A percentile compares a stretch with the other conserved stretches of the same genome.
Evolutionary conservation across 1,140 invertebrate genomes (phyloP).

Genomic region (Papilio machaon): DNA sequence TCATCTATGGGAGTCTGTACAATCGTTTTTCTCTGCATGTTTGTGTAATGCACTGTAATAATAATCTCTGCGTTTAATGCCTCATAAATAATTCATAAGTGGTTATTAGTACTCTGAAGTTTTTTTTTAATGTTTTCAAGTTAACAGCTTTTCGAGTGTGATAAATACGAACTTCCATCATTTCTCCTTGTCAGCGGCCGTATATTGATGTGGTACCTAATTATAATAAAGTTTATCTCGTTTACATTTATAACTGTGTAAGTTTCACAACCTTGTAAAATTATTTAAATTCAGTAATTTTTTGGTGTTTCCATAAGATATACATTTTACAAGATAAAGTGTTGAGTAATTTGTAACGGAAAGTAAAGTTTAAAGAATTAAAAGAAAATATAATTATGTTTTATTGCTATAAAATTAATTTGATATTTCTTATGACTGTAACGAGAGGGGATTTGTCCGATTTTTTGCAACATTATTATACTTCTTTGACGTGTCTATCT

Average conservation of each 20-base stretch:
- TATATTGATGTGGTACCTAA: conserved; percentile 32
- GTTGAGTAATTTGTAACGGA: neutral
- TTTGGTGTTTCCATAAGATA: neutral
- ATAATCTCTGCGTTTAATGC: conserved; percentile 60
- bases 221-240: conserved; percentile 33
- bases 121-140: conserved; percentile 48
- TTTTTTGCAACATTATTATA: neutral
- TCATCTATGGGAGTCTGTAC: conserved; percentile 63
- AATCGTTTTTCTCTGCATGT: conserved; percentile 63
- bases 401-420: neutral
- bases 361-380: neutral
- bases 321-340: neutral
- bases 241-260: conserved; percentile 28
- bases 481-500: neutral
- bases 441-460: neutral
- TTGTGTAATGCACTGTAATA: conserved; percentile 67
- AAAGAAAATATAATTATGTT: neutral
- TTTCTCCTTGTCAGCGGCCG: conserved; percentile 27
- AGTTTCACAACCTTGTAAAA: conserved; percentile 24
- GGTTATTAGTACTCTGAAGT: conserved; percentile 59
- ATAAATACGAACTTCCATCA: conserved; percentile 34
- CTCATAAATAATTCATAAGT: conserved; percentile 71
- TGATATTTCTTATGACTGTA: neutral
- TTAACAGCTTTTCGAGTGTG: conserved; percentile 31
- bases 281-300: neutral